Conservation (phyloP, 2,888 invertebrate species). For the Listrodromus nycthemerus region DNA sequence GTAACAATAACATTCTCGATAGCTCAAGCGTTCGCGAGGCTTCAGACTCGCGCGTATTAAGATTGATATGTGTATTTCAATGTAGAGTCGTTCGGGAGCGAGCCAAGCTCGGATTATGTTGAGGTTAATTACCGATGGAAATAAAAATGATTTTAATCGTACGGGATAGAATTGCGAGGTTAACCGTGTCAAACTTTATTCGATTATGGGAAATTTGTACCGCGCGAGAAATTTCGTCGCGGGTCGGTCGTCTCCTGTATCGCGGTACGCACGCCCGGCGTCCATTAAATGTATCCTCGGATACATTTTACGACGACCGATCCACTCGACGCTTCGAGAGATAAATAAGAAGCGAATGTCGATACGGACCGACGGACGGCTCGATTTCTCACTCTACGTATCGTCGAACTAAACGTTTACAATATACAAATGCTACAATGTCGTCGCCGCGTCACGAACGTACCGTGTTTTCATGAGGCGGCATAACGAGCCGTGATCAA, state of each 20-base stretch:
- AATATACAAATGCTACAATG: constrained; percentile 53
- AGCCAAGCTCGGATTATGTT: background rate
- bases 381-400: constrained; percentile 18
- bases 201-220: too few species aligned
- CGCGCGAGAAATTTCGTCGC: background rate
- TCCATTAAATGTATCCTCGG: background rate
- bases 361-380: constrained; percentile 38
- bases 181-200: too few species aligned
- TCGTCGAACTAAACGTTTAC: constrained; percentile 35
- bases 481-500: constrained; percentile 33
- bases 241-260: background rate
- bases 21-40: constrained; percentile 37
- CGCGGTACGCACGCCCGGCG: constrained; percentile 1
- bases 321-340: constrained; percentile 30
- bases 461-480: constrained; percentile 2
- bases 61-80: constrained; percentile 7
- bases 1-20: constrained; percentile 68
- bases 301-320: constrained; percentile 56
- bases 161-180: too few species aligned
- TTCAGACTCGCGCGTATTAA: constrained; percentile 11
- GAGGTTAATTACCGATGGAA: background rate
- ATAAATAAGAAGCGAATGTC: constrained; percentile 53
- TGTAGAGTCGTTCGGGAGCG: background rate
- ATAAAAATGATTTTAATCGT: too few species aligned
- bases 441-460: constrained; percentile 2